Evolutionary conservation across 2,888 invertebrate species (phyloP), one percentile per base, ranked within the genome.

Genomic region (Rhorus exstirpatorius): DNA sequence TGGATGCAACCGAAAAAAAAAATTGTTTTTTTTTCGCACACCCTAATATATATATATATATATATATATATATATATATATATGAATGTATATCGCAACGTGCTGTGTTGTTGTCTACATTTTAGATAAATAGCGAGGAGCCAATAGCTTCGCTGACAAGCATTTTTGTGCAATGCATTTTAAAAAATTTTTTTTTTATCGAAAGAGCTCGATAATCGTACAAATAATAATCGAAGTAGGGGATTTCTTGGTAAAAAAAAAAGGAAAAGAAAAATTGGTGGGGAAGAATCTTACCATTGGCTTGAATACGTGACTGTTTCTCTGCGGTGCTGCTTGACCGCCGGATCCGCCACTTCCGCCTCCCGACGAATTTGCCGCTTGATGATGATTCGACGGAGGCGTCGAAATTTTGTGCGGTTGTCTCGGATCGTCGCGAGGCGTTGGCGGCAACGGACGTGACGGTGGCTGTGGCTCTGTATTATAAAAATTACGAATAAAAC

Each of bases 231-330:
- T 46, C 24, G 10, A 55, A 65, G 41, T 10, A 38, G 35, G 31
- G 35, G 7, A 55, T 53, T 51, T 60, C 51, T 63, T 12, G 24
- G 61, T 49, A 38, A 38, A 44, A 41, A 35, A 31, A 26, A 71
- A 38, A 31, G 49, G 55, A 21, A 24, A 71, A 65, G 80, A 74
- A 61, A 68, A 10, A 41, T 14, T 17, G 19, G n/a, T 3, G 35
- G 71, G 74, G 75, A 55, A 78, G 58, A 70, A 74, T 89, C 95
- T 92, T 94, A 97, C 97, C 97, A 97, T 97, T 86, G 97, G 97
- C 93, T 97, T 97, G 93, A 97, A 97, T 91, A 97, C 95, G 92
- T 97, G 97, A 61, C 97, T 97, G 92, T 96, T 97, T 86, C 97
- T 95, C 91, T 97, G 97, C 84, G 96, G 96, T 63, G 96, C 96